Evolutionary conservation across 2,113 vertebrate species (phyloP), one percentile per base, ranked within the genome.

Genomic region (Ochotona princeps): DNA sequence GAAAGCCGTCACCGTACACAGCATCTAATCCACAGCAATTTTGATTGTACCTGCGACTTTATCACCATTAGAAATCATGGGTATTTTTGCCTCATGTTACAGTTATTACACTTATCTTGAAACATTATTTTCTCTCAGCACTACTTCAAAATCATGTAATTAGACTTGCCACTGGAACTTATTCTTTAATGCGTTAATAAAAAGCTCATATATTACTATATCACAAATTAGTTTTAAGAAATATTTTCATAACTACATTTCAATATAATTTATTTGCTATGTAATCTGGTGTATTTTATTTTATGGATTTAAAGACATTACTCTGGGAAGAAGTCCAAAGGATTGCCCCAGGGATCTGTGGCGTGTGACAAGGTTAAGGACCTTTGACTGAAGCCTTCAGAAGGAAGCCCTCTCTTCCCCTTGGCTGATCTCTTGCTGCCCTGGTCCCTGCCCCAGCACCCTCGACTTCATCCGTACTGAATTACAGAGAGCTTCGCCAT

Each of bases 221-320:
- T 94, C 92, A 87, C 90, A 95, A 94, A 96, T 96, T 94, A 94
- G 92, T 96, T 96, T 91, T 70, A 66, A 94, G 94, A 97, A 97
- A 96, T 95, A 92, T 97, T 93, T 96, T 95, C 94, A 57, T 95
- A 96, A 94, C 87, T 80, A 90, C 60, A 72, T 80, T 90, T 95
- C 92, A 92, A 51, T 93, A 14, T 90, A 95, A 96, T 95, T 95
- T 95, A 93, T 95, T 95, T 95, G 51, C 85, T 72, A 21, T 88
- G 88, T 61, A 94, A 94, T 78, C 80, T 47, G 72, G 61, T 80
- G 79, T 83, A 57, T 90, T 95, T 83, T 93, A 89, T 84, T 92
- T 95, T 95, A 90, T 75, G 74, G 78, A 84, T 79, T 96, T 86
- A 69, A 88, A 92, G 90, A 86, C 28, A 79, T 63, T 73, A 47